Evolutionary conservation across 2,888 invertebrate genomes (phyloP), one percentile per base, ranked within the genome.

Genomic region (Nematopogon swammerdamellus): DNA sequence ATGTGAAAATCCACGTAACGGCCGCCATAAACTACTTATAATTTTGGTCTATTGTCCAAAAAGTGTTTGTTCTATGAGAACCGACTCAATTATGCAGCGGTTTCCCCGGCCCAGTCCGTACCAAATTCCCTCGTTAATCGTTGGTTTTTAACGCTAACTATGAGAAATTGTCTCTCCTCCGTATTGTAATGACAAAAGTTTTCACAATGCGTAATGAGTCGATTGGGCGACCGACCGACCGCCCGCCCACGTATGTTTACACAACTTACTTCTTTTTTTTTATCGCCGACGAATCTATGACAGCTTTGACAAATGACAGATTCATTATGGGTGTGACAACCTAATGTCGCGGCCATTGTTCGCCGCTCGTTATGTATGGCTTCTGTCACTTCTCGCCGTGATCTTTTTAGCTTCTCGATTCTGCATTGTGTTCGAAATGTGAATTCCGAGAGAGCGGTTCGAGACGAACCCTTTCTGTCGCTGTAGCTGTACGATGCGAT

Each of bases 11-110:
- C 59, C 59, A 14, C 36, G 59, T 66, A 69, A 68, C 67, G 66
- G 67, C 62, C 62, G 62, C 63, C 69, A 66, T 70, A 70, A 69
- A 69, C 63, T 69, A 69, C 72, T 72, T 75, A 76, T 73, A 75
- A 72, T 77, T 76, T 72, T n/a, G 60, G 70, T 68, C 71, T 64
- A 77, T 79, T 79, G 77, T 79, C 77, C 75, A 66, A 70, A 68
- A 66, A 61, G 63, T 65, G 72, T 70, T 74, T 68, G 71, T 76
- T 74, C 72, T 75, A 70, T 77, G 79, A 65, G 79, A 79, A 79
- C 77, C 66, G 66, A 65, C 70, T 72, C 76, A 77, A 79, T 79
- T 79, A 77, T 71, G 61, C 60, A 60, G 59, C 36, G n/a, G 14
- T 36, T 36, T 36, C 36, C 36, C 36, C 50, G 19, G 48, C 62